phyloP scores from a whole-genome alignment of 2,797 vertebrate genomes.

The Sebastes wilsoni region DNA sequence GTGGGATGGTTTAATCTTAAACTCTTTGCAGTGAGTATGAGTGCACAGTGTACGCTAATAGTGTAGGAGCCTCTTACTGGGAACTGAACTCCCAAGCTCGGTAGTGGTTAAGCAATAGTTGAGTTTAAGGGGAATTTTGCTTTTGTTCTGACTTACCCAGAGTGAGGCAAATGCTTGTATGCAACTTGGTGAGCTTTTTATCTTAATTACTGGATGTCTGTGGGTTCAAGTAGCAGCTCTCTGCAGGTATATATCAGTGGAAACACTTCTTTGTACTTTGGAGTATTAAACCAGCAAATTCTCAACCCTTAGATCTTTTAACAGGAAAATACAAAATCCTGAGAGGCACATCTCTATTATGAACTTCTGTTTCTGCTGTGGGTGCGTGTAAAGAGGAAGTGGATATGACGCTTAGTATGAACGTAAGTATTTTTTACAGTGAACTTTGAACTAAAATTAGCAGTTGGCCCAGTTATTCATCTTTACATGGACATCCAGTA shows the following conservation, averaged over 20 bases:
- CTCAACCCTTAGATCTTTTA: neutral
- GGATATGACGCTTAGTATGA: neutral
- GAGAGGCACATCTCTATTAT: neutral
- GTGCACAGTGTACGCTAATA: neutral
- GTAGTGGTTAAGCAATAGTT: neutral
- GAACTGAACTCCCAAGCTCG: neutral
- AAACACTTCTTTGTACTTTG: neutral
- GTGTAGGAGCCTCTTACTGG: neutral
- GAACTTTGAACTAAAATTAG: neutral
- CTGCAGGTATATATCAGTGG: neutral
- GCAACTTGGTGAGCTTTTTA: neutral
- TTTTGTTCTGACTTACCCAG: neutral
- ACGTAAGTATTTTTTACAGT: neutral
- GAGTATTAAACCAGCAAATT: neutral
- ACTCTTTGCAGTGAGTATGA: neutral
- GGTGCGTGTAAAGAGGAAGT: constrained; percentile 51
- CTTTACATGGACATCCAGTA: neutral
- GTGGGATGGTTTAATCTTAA: neutral
- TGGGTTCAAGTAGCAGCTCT: neutral
- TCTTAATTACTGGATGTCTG: neutral
- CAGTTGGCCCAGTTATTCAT: neutral
- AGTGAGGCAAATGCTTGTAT: neutral
- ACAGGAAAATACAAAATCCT: neutral
- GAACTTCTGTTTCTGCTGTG: neutral
- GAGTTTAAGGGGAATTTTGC: neutral